Conservation (phyloP, 1,140 invertebrate genomes). For the Drosophila mauritiana region DNA sequence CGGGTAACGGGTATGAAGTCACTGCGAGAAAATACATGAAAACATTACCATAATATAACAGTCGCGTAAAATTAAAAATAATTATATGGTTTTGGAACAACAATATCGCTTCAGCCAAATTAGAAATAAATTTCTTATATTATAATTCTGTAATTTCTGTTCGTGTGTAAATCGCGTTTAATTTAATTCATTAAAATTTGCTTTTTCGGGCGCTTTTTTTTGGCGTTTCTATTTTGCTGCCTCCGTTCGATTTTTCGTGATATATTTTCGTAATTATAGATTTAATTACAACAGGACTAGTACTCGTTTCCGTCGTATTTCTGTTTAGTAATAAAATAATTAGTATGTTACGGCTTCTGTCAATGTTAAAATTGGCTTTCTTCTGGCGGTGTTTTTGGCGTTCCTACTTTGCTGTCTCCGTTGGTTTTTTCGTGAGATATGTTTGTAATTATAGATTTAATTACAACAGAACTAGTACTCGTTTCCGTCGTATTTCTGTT, state of each 20-base stretch:
- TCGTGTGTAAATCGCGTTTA: no score
- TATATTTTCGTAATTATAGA: slow-evolving; percentile 83
- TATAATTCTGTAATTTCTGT: no score
- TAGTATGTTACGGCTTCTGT: neutral
- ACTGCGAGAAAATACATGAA: no score
- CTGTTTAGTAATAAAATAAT: slow-evolving; percentile 38
- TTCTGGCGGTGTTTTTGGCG: slow-evolving; percentile 71
- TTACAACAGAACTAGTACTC: slow-evolving; percentile 80
- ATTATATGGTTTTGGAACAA: no score
- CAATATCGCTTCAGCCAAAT: no score
- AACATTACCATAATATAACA: no score
- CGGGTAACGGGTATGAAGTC: no score
- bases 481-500: slow-evolving; percentile 79
- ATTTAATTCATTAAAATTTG: slow-evolving; percentile 45
- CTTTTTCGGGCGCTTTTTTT: slow-evolving; percentile 58
- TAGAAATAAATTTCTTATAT: no score
- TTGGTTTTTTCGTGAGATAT: slow-evolving; percentile 82
- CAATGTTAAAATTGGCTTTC: slow-evolving; percentile 78
- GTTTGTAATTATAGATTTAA: slow-evolving; percentile 83
- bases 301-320: slow-evolving; percentile 78
- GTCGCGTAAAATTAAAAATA: no score
- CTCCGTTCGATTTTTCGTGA: slow-evolving; percentile 80
- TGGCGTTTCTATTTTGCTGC: slow-evolving; percentile 68
- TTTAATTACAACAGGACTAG: slow-evolving; percentile 83
- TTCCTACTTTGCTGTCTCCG: slow-evolving; percentile 73